phyloP scores from a whole-genome alignment of 1,140 invertebrate genomes.

The Micrasema minimum region DNA sequence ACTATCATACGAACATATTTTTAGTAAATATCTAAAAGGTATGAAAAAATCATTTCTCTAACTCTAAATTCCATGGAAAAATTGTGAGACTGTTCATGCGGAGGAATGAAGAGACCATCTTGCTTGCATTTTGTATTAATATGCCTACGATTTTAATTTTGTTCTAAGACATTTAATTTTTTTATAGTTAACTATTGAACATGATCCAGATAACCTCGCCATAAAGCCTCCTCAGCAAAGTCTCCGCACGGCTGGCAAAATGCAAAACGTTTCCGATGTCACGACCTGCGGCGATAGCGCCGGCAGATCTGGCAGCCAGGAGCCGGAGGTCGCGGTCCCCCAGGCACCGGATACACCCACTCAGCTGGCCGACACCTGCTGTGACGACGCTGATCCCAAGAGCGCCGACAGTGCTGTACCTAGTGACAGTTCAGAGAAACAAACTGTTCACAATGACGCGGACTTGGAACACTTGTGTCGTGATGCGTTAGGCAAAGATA shows the following conservation, averaged over 20 bases:
- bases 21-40: too few species aligned
- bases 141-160: too few species aligned
- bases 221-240: slow-evolving; percentile 32
- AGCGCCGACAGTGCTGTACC: not conserved
- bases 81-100: too few species aligned
- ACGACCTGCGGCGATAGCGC: not conserved
- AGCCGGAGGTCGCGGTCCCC: not conserved
- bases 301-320: slow-evolving; percentile 1
- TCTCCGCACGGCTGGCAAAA: slow-evolving; percentile 32
- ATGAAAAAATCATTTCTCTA: too few species aligned
- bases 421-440: not conserved
- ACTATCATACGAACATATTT: too few species aligned
- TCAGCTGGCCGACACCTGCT: not conserved
- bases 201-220: slow-evolving; percentile 74
- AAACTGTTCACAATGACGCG: slow-evolving; percentile 5
- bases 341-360: not conserved
- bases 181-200: slow-evolving; percentile 84
- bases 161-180: too few species aligned
- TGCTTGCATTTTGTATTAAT: too few species aligned
- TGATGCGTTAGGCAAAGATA: slow-evolving; percentile 16
- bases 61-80: too few species aligned
- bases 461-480: slow-evolving; percentile 10
- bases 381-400: not conserved
- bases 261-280: slow-evolving; percentile 32
- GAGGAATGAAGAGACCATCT: too few species aligned